Evolutionary conservation across 2,113 vertebrate species (phyloP).

Genomic region (Chunga burmeisteri): DNA sequence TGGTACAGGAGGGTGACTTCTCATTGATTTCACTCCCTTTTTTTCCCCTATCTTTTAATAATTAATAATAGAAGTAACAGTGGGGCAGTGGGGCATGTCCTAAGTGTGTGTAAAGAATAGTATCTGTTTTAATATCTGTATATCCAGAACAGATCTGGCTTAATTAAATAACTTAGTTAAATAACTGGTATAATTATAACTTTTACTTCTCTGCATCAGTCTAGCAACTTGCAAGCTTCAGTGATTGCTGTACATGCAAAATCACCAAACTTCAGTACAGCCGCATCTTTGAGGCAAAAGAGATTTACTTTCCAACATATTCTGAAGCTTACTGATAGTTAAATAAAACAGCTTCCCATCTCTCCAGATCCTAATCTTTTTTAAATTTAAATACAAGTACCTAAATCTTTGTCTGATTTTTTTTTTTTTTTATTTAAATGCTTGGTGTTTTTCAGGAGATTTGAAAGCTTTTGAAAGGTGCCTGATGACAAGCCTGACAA

Average conservation of each 20-base stretch:
- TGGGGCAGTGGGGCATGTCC: neutral
- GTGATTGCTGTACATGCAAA: neutral
- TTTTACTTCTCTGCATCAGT: neutral
- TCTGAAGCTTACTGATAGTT: neutral
- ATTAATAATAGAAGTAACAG: neutral
- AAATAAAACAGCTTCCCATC: rapidly evolving
- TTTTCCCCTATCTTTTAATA: neutral
- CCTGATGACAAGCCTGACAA: neutral
- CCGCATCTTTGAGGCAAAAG: neutral
- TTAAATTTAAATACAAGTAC: neutral
- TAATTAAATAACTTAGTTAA: neutral
- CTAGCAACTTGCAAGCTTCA: neutral
- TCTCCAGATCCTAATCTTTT: neutral
- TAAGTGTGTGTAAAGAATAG: neutral
- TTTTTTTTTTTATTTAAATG: neutral
- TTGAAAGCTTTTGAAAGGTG: neutral
- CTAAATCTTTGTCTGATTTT: neutral
- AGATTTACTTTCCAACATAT: neutral
- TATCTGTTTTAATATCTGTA: neutral
- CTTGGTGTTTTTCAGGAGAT: neutral
- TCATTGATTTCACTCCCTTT: neutral
- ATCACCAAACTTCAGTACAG: neutral
- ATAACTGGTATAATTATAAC: neutral
- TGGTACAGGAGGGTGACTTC: neutral
- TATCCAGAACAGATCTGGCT: neutral